phyloP scores from a whole-genome alignment of 2,888 invertebrate genomes.

The Tetropium fuscum region DNA sequence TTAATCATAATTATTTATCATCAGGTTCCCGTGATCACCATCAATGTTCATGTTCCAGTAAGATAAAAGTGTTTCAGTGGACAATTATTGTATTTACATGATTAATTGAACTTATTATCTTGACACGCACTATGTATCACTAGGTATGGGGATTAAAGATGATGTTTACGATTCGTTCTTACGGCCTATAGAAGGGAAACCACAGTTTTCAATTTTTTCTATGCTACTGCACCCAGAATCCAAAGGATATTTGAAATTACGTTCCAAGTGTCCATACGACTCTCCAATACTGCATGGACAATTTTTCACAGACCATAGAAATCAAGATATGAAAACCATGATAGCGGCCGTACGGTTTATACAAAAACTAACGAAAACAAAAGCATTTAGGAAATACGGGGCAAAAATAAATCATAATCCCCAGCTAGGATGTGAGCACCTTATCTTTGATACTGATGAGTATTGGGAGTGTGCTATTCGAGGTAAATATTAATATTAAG shows the following conservation, averaged over 20 bases:
- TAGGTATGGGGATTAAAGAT: conserved; percentile 27
- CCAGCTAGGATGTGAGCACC: conserved; percentile 68
- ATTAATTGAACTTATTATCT: too few species aligned
- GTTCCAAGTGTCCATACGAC: conserved; percentile 69
- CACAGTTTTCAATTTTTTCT: conserved; percentile 67
- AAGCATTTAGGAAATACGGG: conserved; percentile 70
- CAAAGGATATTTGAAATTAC: conserved; percentile 67
- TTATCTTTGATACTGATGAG: conserved; percentile 64
- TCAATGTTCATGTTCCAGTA: too few species aligned
- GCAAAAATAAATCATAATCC: conserved; percentile 69
- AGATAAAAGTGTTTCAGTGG: too few species aligned
- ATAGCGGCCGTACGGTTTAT: conserved; percentile 68
- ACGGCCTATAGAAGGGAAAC: conserved; percentile 65
- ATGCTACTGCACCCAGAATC: conserved; percentile 72
- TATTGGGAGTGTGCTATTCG: conserved; percentile 70
- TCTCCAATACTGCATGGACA: conserved; percentile 73
- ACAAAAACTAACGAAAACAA: conserved; percentile 65
- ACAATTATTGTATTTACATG: too few species aligned
- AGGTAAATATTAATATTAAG: too few species aligned
- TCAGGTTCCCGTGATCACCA: too few species aligned
- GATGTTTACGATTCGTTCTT: conserved; percentile 69
- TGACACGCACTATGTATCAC: too few species aligned
- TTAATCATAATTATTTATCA: too few species aligned
- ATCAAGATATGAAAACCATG: conserved; percentile 65
- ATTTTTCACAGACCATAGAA: conserved; percentile 67